Evolutionary conservation across 2,888 invertebrate genomes (phyloP).

Genomic region (Limnephilus lunatus): DNA sequence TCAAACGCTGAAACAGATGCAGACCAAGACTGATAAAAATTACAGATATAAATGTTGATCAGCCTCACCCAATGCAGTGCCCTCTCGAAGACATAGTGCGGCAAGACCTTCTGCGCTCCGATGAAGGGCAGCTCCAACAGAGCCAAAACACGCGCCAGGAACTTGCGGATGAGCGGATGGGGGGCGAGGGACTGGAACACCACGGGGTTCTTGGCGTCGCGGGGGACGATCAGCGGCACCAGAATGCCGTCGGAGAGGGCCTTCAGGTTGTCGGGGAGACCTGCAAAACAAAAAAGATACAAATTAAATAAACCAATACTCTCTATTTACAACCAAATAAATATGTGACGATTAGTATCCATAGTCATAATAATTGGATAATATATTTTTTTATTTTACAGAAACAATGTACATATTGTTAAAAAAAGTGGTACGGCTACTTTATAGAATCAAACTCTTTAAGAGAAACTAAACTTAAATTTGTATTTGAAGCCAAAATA

Average conservation of each 20-base stretch:
- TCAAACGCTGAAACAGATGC: no score
- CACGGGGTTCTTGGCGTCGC: conserved; percentile 78
- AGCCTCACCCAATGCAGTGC: conserved; percentile 77
- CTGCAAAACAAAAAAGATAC: conserved; percentile 67
- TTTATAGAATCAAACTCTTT: no score
- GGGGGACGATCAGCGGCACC: conserved; percentile 78
- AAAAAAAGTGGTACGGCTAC: no score
- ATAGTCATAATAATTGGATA: not conserved
- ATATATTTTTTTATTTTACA: not conserved
- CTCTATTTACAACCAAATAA: not conserved
- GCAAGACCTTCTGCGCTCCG: conserved; percentile 80
- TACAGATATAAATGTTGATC: not conserved
- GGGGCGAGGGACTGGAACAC: conserved; percentile 77
- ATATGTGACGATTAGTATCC: not conserved
- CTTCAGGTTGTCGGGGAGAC: conserved; percentile 82
- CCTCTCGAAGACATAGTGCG: conserved; percentile 81
- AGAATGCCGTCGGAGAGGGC: conserved; percentile 81
- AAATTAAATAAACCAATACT: not conserved
- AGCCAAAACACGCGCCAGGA: conserved; percentile 79
- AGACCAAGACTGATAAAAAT: no score
- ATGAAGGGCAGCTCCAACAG: conserved; percentile 82
- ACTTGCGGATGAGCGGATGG: conserved; percentile 82
- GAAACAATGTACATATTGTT: not conserved
- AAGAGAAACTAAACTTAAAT: no score
- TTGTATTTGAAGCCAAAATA: no score